Evolutionary conservation across 2,888 invertebrate species (phyloP).

Genomic region (Nymphalis polychloros): DNA sequence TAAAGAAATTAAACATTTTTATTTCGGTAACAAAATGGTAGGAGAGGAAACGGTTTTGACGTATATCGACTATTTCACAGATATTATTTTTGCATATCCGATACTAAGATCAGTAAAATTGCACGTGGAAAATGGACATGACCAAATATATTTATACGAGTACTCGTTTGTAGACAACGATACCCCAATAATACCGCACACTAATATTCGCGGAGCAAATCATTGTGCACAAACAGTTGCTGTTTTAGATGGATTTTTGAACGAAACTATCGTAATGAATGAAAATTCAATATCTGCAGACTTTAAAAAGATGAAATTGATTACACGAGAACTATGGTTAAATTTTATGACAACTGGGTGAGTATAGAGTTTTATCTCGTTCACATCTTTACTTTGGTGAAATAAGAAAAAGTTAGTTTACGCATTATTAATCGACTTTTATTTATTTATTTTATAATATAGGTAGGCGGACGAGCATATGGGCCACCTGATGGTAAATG

Average conservation of each 20-base stretch:
- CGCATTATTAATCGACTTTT: too few species aligned
- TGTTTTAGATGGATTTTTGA: constrained; percentile 36
- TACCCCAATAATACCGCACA: constrained; percentile 45
- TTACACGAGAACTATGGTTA: constrained; percentile 43
- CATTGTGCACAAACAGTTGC: constrained; percentile 50
- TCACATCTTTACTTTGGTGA: too few species aligned
- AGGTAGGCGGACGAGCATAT: too few species aligned
- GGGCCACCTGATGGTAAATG: too few species aligned
- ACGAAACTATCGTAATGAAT: constrained; percentile 40
- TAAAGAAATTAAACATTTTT: constrained; percentile 47
- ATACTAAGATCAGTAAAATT: constrained; percentile 46
- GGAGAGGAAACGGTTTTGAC: constrained; percentile 38
- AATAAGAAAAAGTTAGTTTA: too few species aligned
- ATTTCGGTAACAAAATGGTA: constrained; percentile 51
- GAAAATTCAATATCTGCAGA: constrained; percentile 42
- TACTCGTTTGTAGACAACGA: constrained; percentile 50
- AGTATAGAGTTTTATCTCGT: neutral
- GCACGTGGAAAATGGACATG: constrained; percentile 42
- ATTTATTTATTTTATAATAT: too few species aligned
- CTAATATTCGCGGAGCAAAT: constrained; percentile 47
- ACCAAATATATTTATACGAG: constrained; percentile 51
- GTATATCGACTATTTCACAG: constrained; percentile 48
- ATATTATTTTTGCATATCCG: constrained; percentile 54
- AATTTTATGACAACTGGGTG: constrained; percentile 41
- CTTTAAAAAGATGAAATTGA: constrained; percentile 41